A percentile compares a stretch with the other conserved stretches of the same genome.
These are phyloP conservation scores for Heliconius hortense DNA, from an alignment of 2,888 invertebrate species.

Conservation along the genomic window DNA sequence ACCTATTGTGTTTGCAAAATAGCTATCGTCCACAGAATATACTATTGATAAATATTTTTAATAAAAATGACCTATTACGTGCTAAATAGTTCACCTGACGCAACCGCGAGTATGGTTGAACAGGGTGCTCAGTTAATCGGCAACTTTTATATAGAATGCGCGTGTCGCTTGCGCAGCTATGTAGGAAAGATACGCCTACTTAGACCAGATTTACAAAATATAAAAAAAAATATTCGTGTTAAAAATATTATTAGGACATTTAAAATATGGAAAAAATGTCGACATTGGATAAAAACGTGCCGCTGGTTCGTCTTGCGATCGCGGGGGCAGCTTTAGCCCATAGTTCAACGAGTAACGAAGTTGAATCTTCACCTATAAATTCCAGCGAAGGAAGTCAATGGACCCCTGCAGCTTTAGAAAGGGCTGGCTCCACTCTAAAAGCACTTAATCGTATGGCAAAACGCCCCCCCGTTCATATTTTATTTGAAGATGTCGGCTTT, in stretches of 20 bases:
- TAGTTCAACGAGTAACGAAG: constrained; percentile 44
- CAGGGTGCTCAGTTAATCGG: constrained; percentile 36
- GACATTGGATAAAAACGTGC: constrained; percentile 48
- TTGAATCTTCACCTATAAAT: constrained; percentile 36
- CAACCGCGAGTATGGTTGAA: background rate
- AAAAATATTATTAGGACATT: constrained; percentile 18
- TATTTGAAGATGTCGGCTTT: constrained; percentile 82
- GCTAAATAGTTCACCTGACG: constrained; percentile 10
- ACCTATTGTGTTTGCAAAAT: background rate
- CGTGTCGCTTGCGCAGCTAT: constrained; percentile 44
- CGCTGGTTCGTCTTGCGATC: constrained; percentile 71
- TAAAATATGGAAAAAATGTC: constrained; percentile 55
- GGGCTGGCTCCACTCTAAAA: constrained; percentile 76
- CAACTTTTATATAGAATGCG: constrained; percentile 41
- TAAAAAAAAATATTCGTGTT: constrained; percentile 31
- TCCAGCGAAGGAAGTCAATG: constrained; percentile 56
- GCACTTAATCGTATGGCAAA: constrained; percentile 81
- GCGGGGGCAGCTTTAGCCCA: constrained; percentile 69
- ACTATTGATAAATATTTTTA: background rate
- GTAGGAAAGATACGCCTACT: background rate
- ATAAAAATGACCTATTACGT: background rate
- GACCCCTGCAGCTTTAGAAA: constrained; percentile 76
- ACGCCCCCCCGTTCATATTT: constrained; percentile 81
- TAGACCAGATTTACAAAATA: background rate
- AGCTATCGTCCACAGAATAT: background rate